phyloP scores from a whole-genome alignment of 1,140 invertebrate genomes.

The Drosophila azteca region DNA sequence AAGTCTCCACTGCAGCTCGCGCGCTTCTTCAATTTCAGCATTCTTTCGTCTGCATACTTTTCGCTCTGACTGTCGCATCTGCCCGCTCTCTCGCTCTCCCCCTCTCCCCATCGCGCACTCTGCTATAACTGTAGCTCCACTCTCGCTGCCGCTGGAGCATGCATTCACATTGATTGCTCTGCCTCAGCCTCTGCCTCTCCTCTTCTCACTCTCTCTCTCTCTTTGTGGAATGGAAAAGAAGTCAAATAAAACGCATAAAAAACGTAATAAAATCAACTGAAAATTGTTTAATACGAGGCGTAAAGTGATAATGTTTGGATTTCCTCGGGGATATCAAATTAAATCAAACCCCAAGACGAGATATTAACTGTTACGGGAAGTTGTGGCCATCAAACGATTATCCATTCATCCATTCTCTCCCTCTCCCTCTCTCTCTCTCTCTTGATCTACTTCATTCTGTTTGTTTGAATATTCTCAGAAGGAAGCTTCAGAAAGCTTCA shows the following conservation, averaged over 20 bases:
- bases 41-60: conserved; percentile 76
- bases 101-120: background rate
- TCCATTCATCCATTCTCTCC: conserved; percentile 25
- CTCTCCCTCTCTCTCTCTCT: background rate
- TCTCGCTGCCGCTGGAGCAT: conserved; percentile 28
- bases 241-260: conserved; percentile 38
- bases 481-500: too few species aligned
- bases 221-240: conserved; percentile 43
- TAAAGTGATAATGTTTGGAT: conserved; percentile 62
- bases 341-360: background rate
- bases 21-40: conserved; percentile 75
- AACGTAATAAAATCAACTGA: conserved; percentile 43
- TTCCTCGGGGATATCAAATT: conserved; percentile 35
- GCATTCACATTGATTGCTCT: conserved; percentile 46
- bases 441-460: too few species aligned
- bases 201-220: conserved; percentile 7
- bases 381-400: conserved; percentile 58
- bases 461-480: too few species aligned
- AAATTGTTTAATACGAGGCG: conserved; percentile 55
- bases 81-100: background rate
- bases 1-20: conserved; percentile 35
- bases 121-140: background rate
- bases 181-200: conserved; percentile 5
- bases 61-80: conserved; percentile 8
- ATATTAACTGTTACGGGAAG: conserved; percentile 48